Base-by-base conservation (phyloP, 2,888 invertebrate genomes). In the Zaprionus lineosus region DNA sequence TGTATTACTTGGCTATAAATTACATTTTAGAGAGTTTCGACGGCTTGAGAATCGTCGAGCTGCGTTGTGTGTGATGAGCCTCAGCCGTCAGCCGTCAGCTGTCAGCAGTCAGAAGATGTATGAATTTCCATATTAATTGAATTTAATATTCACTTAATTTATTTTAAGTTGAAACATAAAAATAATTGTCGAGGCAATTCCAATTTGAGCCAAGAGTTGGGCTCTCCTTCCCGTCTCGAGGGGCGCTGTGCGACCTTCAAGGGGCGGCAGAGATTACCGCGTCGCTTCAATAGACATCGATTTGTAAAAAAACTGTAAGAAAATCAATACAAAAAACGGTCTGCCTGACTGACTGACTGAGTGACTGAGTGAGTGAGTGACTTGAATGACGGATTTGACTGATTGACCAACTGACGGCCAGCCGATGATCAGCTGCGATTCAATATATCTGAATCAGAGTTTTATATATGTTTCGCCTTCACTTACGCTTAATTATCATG, bases 261-360 rank as follows among this genome's bases (percentile, higher is more conserved):
- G 51, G 85, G 84, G 86, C 85, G 84, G 84, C 52, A 60, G 60
- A 66, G 21, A 73, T 63, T 76, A 67, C 70, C 44, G 84, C 50
- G 60, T 37, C 74, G 76, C 81, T 79, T 79, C 81, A 84, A 71
- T 81, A 86, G 63, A 33, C 67, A 65, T 57, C 60, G 59, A 76
- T 58, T 56, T 29, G 48, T 63, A 28, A 5, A 71, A 2, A 44
- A 37, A 28, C 24, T 37, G 15, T 1, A 52, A 53, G 41, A 37
- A 19, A 61, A 24, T 46, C 12, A 31, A 4, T 29, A 28, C 24
- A 6, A 57, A 46, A 61, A 21, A 19, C 12, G 11, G 15, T 18
- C 24, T 29, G 16, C 2, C 26, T 43, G 24, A 16, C 12, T 31
- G 28, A 4, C 16, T 50, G 53, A 33, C 29, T 44, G 62, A 36